Percentiles rank a stretch among this genome's conserved stretches.
phyloP scores from a whole-genome alignment of 2,888 invertebrate genomes.

The Diarsia rubi region DNA sequence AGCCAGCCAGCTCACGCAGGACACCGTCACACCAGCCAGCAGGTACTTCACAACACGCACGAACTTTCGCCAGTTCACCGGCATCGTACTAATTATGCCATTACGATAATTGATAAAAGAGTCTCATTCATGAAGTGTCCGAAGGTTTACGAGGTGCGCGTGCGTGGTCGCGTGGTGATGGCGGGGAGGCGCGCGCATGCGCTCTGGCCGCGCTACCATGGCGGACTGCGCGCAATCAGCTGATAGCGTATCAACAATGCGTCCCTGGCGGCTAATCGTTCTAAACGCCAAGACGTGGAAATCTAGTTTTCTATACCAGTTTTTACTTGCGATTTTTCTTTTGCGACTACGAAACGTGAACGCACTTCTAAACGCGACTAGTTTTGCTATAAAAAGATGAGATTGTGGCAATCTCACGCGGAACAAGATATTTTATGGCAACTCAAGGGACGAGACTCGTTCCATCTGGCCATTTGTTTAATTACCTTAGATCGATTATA shows the following conservation, averaged over 20 bases:
- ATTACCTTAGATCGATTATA: constrained; percentile 85
- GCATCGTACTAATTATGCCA: constrained; percentile 74
- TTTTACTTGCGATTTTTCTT: constrained; percentile 78
- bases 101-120: constrained; percentile 62
- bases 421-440: constrained; percentile 83
- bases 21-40: constrained; percentile 83
- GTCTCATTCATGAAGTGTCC: constrained; percentile 55
- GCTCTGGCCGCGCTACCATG: constrained; percentile 86
- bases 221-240: constrained; percentile 89
- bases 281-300: constrained; percentile 86
- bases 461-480: constrained; percentile 77
- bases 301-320: constrained; percentile 88
- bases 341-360: constrained; percentile 74
- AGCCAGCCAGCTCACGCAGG: constrained; percentile 87
- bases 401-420: constrained; percentile 81
- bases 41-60: constrained; percentile 83
- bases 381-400: constrained; percentile 80
- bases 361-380: constrained; percentile 77
- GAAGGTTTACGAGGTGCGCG: constrained; percentile 57
- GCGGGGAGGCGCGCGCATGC: constrained; percentile 81
- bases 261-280: constrained; percentile 85
- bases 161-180: constrained; percentile 70
- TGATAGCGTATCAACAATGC: constrained; percentile 90
- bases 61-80: constrained; percentile 79
- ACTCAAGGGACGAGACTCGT: constrained; percentile 70